A percentile compares a stretch with the other conserved stretches of the same genome.
Evolutionary conservation across 2,113 vertebrate genomes (phyloP).

Genomic region (Azemiops feae): DNA sequence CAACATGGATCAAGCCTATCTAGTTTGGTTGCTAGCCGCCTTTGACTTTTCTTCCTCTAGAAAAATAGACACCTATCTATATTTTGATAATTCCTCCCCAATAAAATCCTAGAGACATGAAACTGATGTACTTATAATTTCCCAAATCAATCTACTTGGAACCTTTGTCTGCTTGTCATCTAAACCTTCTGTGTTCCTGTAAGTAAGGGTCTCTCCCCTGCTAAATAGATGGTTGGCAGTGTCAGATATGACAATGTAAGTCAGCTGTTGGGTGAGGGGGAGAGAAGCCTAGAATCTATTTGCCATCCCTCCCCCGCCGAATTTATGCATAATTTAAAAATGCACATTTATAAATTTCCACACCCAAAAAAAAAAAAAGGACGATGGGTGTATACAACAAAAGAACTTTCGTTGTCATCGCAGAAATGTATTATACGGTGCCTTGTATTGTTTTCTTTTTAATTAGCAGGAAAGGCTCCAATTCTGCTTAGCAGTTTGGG

Average conservation of each 20-base stretch:
- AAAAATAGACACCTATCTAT: slow-evolving; percentile 42
- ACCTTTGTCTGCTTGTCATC: neutral
- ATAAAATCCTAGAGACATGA: neutral
- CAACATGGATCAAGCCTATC: slow-evolving; percentile 47
- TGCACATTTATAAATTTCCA: neutral
- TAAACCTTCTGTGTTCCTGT: neutral
- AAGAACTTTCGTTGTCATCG: neutral
- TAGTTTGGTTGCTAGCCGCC: slow-evolving; percentile 38
- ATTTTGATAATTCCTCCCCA: slow-evolving; percentile 35
- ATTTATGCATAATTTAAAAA: neutral
- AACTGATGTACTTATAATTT: neutral
- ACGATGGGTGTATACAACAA: neutral
- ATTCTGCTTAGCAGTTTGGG: neutral
- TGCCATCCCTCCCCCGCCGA: neutral
- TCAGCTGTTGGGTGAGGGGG: neutral
- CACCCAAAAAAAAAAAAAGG: neutral
- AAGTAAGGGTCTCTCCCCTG: neutral
- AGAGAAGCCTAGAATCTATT: neutral
- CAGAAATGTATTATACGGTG: neutral
- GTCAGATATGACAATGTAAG: neutral
- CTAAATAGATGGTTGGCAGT: neutral
- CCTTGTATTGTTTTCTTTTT: neutral
- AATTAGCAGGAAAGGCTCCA: neutral
- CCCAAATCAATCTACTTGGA: neutral
- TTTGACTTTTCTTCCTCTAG: slow-evolving; percentile 29